Evolutionary conservation across 2,888 invertebrate genomes (phyloP).

Genomic region (Lapara coniferarum): DNA sequence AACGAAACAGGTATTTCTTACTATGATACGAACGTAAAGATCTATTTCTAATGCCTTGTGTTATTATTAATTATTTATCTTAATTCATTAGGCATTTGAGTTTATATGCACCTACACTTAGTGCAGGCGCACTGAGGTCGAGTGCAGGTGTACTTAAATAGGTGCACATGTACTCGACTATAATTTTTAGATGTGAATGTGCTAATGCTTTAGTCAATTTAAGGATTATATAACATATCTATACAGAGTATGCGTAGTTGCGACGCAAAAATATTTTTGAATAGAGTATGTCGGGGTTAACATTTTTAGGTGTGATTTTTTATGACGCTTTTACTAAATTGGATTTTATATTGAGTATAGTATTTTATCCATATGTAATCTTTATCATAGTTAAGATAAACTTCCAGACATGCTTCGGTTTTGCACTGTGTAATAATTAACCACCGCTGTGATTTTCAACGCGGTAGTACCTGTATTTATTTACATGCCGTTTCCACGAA

Average conservation of each 20-base stretch:
- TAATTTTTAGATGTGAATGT: not conserved
- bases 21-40: not conserved
- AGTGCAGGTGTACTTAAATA: not conserved
- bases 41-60: not conserved
- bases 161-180: not conserved
- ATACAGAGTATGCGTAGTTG: no score
- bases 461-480: conserved; percentile 27
- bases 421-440: not conserved
- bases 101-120: not conserved
- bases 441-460: not conserved
- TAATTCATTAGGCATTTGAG: no score
- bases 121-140: not conserved
- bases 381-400: no score
- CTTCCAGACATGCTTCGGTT: not conserved
- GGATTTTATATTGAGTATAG: not conserved
- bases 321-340: not conserved
- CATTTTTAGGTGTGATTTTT: not conserved
- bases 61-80: not conserved
- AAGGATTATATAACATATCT: not conserved
- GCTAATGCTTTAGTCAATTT: not conserved
- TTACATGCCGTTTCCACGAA: conserved; percentile 34
- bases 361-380: no score
- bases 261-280: no score
- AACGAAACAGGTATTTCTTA: no score
- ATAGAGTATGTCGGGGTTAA: not conserved